These are phyloP conservation scores for Cairina moschata DNA, from an alignment of 2,113 vertebrate species.

Conservation along the genomic window DNA sequence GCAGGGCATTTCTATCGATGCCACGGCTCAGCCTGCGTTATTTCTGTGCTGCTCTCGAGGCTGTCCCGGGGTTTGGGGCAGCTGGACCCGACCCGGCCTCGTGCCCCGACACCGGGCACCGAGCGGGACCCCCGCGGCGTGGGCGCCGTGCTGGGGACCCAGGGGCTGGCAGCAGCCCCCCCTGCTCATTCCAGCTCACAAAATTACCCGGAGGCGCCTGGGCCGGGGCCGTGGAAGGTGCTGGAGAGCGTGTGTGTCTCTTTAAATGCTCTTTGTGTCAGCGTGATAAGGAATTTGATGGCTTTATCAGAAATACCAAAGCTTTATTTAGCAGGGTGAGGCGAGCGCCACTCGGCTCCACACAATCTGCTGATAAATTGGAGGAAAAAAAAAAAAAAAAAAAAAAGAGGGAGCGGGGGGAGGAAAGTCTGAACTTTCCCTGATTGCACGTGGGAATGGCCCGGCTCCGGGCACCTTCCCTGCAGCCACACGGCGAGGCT, in stretches of 20 bases:
- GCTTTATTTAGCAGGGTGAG: slow-evolving; percentile 99
- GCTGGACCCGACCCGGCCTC: slow-evolving; percentile 21
- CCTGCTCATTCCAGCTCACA: not conserved
- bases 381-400: slow-evolving; percentile 62
- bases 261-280: slow-evolving; percentile 92
- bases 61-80: slow-evolving; percentile 7
- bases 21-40: slow-evolving; percentile 8
- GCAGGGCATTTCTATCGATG: slow-evolving; percentile 59
- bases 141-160: not conserved
- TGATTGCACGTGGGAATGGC: not conserved
- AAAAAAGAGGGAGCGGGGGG: slow-evolving; percentile 73
- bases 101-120: not conserved
- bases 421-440: slow-evolving; percentile 5
- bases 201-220: slow-evolving; percentile 26
- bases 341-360: slow-evolving; percentile 87
- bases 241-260: slow-evolving; percentile 84
- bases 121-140: not conserved
- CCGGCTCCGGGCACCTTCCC: not conserved
- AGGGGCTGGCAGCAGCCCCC: not conserved
- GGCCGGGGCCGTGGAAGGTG: slow-evolving; percentile 35
- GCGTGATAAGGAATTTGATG: slow-evolving; percentile 99
- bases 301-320: slow-evolving; percentile 99
- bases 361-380: slow-evolving; percentile 95
- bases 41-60: slow-evolving; percentile 25
- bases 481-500: rapidly evolving